phyloP scores from a whole-genome alignment of 2,797 vertebrate species.

The Catharus ustulatus region DNA sequence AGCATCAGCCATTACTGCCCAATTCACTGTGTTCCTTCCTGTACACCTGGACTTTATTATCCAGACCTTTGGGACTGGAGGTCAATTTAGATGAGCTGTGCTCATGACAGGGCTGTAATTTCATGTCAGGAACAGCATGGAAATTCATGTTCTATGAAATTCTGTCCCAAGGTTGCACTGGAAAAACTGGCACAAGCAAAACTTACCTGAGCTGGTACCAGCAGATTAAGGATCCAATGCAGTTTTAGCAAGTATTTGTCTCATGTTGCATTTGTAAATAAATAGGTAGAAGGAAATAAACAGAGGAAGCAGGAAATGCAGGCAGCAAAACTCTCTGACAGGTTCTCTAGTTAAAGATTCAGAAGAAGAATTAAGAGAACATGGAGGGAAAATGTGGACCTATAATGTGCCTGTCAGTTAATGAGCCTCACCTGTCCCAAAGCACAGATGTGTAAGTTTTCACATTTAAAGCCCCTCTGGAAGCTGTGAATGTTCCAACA shows the following conservation, averaged over 20 bases:
- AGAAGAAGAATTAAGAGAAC: not conserved
- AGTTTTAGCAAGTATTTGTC: not conserved
- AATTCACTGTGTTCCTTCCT: not conserved
- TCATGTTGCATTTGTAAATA: not conserved
- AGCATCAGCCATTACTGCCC: not conserved
- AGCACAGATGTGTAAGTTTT: not conserved
- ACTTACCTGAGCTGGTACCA: not conserved
- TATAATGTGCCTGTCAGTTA: not conserved
- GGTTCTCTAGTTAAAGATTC: not conserved
- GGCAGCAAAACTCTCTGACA: not conserved
- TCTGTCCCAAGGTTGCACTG: not conserved
- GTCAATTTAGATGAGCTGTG: not conserved
- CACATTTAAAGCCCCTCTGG: not conserved
- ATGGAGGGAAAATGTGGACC: not conserved
- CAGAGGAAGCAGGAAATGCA: rapidly evolving
- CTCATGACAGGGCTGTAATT: rapidly evolving
- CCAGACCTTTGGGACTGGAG: not conserved
- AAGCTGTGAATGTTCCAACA: not conserved
- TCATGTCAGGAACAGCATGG: not conserved
- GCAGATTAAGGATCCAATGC: not conserved
- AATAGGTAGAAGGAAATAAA: not conserved
- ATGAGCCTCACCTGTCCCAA: not conserved
- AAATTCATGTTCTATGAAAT: not conserved
- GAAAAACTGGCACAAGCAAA: not conserved
- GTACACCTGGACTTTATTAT: not conserved